Percentiles rank a stretch among this genome's conserved stretches.
Evolutionary conservation across 2,113 vertebrate genomes (phyloP).

Genomic region (Hydrochoerus hydrochaeris): DNA sequence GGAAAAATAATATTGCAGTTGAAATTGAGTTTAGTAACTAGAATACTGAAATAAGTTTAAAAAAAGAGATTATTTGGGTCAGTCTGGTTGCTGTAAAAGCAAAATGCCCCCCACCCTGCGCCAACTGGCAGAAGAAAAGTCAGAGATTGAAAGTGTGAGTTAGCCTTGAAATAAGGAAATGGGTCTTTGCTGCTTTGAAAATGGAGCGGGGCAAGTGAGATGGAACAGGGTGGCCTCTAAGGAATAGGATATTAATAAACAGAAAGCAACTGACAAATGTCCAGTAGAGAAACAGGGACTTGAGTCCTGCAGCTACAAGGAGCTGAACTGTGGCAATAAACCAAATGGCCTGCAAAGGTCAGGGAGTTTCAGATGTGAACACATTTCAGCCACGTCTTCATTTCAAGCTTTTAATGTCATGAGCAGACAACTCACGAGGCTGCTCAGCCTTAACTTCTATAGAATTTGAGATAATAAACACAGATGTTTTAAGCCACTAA

Average conservation of each 20-base stretch:
- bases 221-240: background rate
- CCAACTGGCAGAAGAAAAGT: background rate
- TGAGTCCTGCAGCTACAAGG: background rate
- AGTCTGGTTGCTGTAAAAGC: background rate
- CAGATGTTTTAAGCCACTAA: background rate
- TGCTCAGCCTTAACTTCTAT: background rate
- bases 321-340: background rate
- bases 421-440: background rate
- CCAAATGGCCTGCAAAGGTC: background rate
- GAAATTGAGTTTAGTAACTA: background rate
- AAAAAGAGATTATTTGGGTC: background rate
- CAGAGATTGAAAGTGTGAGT: background rate
- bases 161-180: background rate
- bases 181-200: background rate
- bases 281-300: background rate
- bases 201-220: background rate
- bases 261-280: background rate
- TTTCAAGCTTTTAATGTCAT: background rate
- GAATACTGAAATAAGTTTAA: background rate
- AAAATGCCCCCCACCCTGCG: background rate
- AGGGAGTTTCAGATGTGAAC: background rate
- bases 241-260: background rate
- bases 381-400: background rate
- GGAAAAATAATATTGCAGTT: background rate
- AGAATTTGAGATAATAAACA: background rate